Base-by-base conservation (phyloP, 2,113 vertebrate species). In the Hucho hucho region DNA sequence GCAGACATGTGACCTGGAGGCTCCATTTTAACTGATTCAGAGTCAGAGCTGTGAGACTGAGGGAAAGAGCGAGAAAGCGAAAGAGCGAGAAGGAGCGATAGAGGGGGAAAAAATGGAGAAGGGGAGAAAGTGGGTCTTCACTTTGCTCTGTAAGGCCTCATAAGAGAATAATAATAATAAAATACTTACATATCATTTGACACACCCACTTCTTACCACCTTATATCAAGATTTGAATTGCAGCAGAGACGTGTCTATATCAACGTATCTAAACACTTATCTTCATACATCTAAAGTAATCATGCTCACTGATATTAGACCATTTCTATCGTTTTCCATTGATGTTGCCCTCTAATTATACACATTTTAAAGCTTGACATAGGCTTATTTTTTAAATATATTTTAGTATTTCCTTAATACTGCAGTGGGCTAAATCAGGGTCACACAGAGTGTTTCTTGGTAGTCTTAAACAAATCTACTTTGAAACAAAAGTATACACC, bases 21-120 rank as follows among this genome's bases (percentile, higher is more conserved):
- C 89, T 94, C 90, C 90, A 93, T 93, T 92, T 93, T 89, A 91
- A 92, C 87, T 88, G 82, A 85, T 86, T 83, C 75, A 82, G 78
- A 79, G 70, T 76, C 72, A 25, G 66, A 71, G 72, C 37, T 37
- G 37, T 37, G 37, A 37, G 37, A 59, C 46, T 20, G 25, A 72
- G 70, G 20, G 70, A 29, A 24, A 20, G 66, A 12, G 32, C 18
- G n/a, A 6, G 68, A 47, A 47, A 61, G 56, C 24, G 66, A 46
- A 69, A 37, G 70, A 56, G 9, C 37, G 37, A 43, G 37, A 43
- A 43, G 37, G 37, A 43, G 37, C 9, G 2, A 43, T 43, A 43
- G 9, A 43, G 37, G 37, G 37, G 9, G 9, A 2, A 43, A 43
- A 9, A 43, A 43, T 43, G 37, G 64, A 74, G 78, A 22, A 78